A percentile compares a stretch with the other conserved stretches of the same genome.
Evolutionary conservation across 2,797 vertebrate genomes (phyloP).

Genomic region (Otolemur crassicaudatus): DNA sequence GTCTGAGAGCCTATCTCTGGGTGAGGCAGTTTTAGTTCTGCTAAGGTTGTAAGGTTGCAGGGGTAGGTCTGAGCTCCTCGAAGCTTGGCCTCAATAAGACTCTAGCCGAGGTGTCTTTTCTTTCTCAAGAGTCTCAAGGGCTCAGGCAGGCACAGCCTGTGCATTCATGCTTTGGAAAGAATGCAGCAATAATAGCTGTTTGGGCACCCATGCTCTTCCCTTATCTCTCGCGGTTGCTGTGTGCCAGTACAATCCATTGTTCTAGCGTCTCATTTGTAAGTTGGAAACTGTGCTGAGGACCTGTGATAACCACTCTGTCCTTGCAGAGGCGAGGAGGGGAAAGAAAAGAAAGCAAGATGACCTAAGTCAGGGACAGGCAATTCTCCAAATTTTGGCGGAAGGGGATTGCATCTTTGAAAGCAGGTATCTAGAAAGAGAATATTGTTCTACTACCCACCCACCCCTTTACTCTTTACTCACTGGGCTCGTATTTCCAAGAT

Average conservation of each 20-base stretch:
- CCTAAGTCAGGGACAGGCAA: not conserved
- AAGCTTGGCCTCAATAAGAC: slow-evolving; percentile 6
- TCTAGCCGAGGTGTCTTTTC: slow-evolving; percentile 36
- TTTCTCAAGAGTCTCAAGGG: not conserved
- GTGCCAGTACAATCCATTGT: not conserved
- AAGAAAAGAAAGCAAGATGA: slow-evolving; percentile 20
- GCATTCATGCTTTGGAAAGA: slow-evolving; percentile 6
- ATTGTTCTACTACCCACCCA: slow-evolving; percentile 3
- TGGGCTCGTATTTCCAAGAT: slow-evolving; percentile 54
- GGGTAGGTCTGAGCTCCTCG: not conserved
- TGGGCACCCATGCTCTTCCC: rapidly evolving
- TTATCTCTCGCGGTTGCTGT: not conserved
- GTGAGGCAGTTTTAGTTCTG: not conserved
- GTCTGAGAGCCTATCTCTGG: not conserved
- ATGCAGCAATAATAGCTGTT: not conserved
- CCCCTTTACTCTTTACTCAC: not conserved
- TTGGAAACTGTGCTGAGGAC: slow-evolving; percentile 20
- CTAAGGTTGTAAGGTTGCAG: not conserved
- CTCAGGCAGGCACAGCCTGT: not conserved
- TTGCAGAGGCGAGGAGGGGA: not conserved
- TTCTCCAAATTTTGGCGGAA: not conserved
- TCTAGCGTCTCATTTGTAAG: slow-evolving; percentile 1
- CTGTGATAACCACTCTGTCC: slow-evolving; percentile 45
- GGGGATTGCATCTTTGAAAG: slow-evolving; percentile 15
- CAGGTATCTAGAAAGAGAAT: slow-evolving; percentile 48